phyloP scores from a whole-genome alignment of 23 tunicate species.

The Diplosoma virens region DNA sequence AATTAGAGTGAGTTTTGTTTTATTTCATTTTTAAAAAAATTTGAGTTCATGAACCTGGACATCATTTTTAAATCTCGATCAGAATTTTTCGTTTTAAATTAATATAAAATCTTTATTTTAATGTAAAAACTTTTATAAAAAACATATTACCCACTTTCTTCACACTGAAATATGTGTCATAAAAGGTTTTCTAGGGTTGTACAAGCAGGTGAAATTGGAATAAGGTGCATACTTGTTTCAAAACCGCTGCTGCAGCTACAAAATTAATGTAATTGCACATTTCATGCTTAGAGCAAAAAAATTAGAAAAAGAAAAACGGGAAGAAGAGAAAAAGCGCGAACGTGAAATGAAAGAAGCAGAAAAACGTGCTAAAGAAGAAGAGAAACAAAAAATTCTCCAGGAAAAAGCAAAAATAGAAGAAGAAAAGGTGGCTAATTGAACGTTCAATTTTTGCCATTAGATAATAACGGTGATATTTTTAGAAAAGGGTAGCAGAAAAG shows the following conservation, averaged over 20 bases:
- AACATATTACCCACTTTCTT: too few species aligned
- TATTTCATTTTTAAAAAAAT: background rate
- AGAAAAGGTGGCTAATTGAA: constrained; percentile 33
- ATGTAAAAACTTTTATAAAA: too few species aligned
- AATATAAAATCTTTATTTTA: too few species aligned
- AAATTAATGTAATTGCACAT: too few species aligned
- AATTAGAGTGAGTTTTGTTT: constrained; percentile 50
- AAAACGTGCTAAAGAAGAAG: constrained; percentile 52
- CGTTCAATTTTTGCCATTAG: background rate
- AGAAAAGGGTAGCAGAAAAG: constrained; percentile 51
- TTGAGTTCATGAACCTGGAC: background rate
- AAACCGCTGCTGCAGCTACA: too few species aligned
- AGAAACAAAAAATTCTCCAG: constrained; percentile 50
- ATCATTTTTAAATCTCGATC: too few species aligned
- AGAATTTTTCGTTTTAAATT: too few species aligned
- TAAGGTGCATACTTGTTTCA: too few species aligned
- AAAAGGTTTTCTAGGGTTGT: too few species aligned
- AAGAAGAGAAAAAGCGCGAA: constrained; percentile 54
- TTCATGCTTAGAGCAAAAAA: constrained; percentile 69
- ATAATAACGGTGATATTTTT: too few species aligned
- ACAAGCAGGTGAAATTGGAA: too few species aligned
- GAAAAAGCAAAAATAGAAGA: constrained; percentile 66
- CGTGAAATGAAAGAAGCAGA: constrained; percentile 47
- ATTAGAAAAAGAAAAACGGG: constrained; percentile 63
- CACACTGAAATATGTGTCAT: too few species aligned